Evolutionary conservation across 2,888 invertebrate species (phyloP).

Genomic region (Brenthis ino): DNA sequence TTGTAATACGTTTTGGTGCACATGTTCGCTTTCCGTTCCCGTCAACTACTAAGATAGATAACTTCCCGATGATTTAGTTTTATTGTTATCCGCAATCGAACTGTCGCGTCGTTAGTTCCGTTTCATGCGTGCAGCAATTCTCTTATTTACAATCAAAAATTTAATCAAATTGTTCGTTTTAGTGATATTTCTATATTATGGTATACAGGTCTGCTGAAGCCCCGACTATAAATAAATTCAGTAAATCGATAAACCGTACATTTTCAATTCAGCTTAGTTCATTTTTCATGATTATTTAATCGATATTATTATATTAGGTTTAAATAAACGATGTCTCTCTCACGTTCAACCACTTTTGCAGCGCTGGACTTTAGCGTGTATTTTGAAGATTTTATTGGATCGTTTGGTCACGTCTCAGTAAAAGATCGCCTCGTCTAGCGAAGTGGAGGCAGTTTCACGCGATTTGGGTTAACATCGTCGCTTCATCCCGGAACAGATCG

Average conservation of each 20-base stretch:
- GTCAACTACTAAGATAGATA: slow-evolving; percentile 72
- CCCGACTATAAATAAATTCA: too few species aligned
- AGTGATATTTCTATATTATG: too few species aligned
- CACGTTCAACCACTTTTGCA: slow-evolving; percentile 55
- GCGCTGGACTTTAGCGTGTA: slow-evolving; percentile 52
- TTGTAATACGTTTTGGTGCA: slow-evolving; percentile 67
- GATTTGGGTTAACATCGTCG: slow-evolving; percentile 67
- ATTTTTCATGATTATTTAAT: background rate
- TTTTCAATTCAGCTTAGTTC: too few species aligned
- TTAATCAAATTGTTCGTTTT: background rate
- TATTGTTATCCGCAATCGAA: slow-evolving; percentile 77
- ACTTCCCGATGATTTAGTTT: slow-evolving; percentile 82
- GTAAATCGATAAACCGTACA: too few species aligned
- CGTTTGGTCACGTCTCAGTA: slow-evolving; percentile 70
- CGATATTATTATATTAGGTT: background rate
- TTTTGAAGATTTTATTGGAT: slow-evolving; percentile 70
- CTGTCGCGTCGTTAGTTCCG: slow-evolving; percentile 55
- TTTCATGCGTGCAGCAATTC: slow-evolving; percentile 36
- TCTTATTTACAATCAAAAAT: slow-evolving; percentile 26
- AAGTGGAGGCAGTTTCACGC: slow-evolving; percentile 61
- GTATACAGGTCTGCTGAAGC: too few species aligned
- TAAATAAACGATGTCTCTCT: background rate
- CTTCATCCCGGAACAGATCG: slow-evolving; percentile 67
- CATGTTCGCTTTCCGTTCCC: slow-evolving; percentile 65
- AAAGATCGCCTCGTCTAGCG: slow-evolving; percentile 63